A percentile compares a stretch with the other conserved stretches of the same genome.
These are phyloP conservation scores for Caenorhabditis sinica DNA, from an alignment of 2,888 invertebrate genomes.

Conservation along the genomic window DNA sequence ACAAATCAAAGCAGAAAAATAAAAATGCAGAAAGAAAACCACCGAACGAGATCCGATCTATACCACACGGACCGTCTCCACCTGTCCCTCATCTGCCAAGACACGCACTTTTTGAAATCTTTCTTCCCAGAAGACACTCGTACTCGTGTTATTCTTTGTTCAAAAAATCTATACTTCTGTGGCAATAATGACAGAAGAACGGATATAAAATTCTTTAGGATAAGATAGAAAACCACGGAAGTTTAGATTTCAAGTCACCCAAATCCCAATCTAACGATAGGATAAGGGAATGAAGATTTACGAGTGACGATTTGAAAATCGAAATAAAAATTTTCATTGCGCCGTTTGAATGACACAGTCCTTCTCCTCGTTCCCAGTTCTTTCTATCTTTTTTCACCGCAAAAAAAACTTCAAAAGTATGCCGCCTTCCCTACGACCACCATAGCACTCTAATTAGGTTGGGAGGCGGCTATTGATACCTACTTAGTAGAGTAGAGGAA, in stretches of 20 bases:
- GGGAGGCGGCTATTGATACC: slow-evolving; percentile 42
- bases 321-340: slow-evolving; percentile 25
- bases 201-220: neutral
- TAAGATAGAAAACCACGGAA: slow-evolving; percentile 3
- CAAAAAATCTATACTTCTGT: neutral
- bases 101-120: too few species aligned
- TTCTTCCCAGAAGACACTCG: slow-evolving; percentile 3
- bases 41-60: too few species aligned
- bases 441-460: slow-evolving; percentile 36
- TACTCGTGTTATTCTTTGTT: neutral
- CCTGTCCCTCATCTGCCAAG: neutral
- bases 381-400: slow-evolving; percentile 13
- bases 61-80: too few species aligned
- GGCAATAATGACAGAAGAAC: neutral
- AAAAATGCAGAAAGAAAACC: too few species aligned
- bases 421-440: slow-evolving; percentile 1
- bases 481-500: slow-evolving; percentile 24
- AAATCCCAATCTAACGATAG: neutral
- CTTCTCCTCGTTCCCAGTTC: neutral
- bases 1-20: too few species aligned
- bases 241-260: neutral
- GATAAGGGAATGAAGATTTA: neutral
- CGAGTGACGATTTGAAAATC: slow-evolving; percentile 10
- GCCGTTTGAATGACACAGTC: slow-evolving; percentile 31
- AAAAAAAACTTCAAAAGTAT: slow-evolving; percentile 42